A percentile compares a stretch with the other conserved stretches of the same genome.
Conservation (phyloP, 37 sponge, comb jelly and placozoan genomes). For the Theonella swinhoei region DNA sequence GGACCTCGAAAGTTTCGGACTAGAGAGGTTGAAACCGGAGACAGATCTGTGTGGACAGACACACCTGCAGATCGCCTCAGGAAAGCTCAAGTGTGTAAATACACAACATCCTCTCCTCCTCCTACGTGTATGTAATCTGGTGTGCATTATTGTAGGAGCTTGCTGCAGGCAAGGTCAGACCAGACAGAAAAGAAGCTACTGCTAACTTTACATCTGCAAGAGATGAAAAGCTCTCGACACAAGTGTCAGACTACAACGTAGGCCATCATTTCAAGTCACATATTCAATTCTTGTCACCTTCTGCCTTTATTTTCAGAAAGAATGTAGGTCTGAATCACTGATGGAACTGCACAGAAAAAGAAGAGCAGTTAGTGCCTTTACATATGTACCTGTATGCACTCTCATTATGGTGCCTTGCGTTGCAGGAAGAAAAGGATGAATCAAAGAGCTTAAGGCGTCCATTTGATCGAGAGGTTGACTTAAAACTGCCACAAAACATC, state of each 20-base stretch:
- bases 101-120: neutral
- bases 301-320: conserved; percentile 17
- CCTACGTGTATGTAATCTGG: neutral
- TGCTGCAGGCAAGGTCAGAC: neutral
- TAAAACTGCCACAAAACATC: conserved; percentile 39
- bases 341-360: conserved; percentile 71
- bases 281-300: neutral
- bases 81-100: conserved; percentile 23
- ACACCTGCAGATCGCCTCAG: conserved; percentile 66
- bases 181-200: neutral
- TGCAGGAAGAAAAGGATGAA: conserved; percentile 30
- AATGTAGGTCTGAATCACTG: conserved; percentile 63
- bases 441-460: conserved; percentile 45
- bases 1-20: conserved; percentile 81
- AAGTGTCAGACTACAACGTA: conserved; percentile 51
- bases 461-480: conserved; percentile 73
- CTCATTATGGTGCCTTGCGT: neutral
- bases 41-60: conserved; percentile 87
- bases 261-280: neutral
- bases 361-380: conserved; percentile 49
- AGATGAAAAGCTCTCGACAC: conserved; percentile 9
- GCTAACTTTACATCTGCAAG: neutral
- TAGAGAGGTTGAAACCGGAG: conserved; percentile 44
- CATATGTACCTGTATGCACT: neutral
- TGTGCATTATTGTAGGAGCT: conserved; percentile 2